Conservation (phyloP, 2,888 invertebrate species). For the Sturmia bella region DNA sequence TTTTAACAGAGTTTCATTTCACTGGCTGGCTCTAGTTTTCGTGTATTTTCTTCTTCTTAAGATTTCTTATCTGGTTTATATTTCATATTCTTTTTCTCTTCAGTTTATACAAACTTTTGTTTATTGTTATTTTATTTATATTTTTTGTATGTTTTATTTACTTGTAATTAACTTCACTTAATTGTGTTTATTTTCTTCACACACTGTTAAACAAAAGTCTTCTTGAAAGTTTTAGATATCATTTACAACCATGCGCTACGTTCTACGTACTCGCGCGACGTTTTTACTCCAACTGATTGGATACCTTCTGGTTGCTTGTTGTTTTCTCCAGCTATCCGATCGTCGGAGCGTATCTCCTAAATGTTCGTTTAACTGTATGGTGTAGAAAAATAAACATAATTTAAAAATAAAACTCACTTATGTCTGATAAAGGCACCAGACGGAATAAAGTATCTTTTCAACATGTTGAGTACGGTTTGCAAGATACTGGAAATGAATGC, state of each 20-base stretch:
- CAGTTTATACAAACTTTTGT: conserved; percentile 10
- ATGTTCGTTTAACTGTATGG: conserved; percentile 39
- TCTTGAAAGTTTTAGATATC: conserved; percentile 33
- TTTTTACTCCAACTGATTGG: conserved; percentile 64
- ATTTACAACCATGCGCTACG: conserved; percentile 58
- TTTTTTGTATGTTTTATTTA: no score
- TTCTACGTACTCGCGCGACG: conserved; percentile 62
- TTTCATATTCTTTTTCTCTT: conserved; percentile 8
- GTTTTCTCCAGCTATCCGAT: conserved; percentile 41
- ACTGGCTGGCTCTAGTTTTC: background rate
- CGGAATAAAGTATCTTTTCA: conserved; percentile 24
- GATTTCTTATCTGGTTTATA: conserved; percentile 21
- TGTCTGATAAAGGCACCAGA: conserved; percentile 43
- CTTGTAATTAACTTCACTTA: conserved; percentile 36
- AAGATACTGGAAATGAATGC: conserved; percentile 9
- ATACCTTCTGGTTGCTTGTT: conserved; percentile 45
- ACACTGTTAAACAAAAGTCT: conserved; percentile 37
- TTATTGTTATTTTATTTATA: conserved; percentile 21
- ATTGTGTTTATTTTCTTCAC: conserved; percentile 43
- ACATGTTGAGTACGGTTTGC: conserved; percentile 44
- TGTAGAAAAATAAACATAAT: conserved; percentile 3
- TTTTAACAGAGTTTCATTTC: conserved; percentile 26
- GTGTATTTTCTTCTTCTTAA: background rate
- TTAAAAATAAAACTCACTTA: conserved; percentile 24
- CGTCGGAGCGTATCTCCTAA: conserved; percentile 67